phyloP scores from a whole-genome alignment of 2,888 invertebrate genomes.

The Julus scandinavius region DNA sequence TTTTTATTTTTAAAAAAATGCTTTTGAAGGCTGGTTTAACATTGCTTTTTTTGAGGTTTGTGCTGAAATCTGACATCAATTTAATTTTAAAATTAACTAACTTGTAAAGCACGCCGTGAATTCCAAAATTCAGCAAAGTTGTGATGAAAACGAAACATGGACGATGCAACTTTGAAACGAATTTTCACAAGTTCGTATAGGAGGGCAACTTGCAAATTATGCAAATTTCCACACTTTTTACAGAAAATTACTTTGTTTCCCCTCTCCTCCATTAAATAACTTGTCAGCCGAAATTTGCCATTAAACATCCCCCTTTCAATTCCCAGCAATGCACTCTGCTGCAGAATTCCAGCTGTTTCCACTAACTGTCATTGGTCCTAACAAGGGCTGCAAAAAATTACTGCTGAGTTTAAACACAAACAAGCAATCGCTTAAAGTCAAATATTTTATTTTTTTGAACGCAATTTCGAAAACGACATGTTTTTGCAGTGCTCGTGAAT shows the following conservation, averaged over 20 bases:
- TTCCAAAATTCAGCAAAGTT: too few species aligned
- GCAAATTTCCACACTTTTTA: background rate
- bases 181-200: too few species aligned
- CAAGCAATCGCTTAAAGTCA: slow-evolving; percentile 40
- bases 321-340: slow-evolving; percentile 18
- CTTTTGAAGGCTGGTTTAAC: too few species aligned
- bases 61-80: too few species aligned
- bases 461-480: slow-evolving; percentile 45
- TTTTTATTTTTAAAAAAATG: too few species aligned
- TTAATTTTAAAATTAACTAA: too few species aligned
- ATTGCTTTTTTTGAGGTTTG: too few species aligned
- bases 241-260: background rate
- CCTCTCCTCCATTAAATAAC: slow-evolving; percentile 23
- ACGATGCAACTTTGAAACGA: too few species aligned
- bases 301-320: slow-evolving; percentile 44
- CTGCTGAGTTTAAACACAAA: slow-evolving; percentile 43
- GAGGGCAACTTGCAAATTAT: background rate
- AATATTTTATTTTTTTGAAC: slow-evolving; percentile 22
- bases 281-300: slow-evolving; percentile 31
- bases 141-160: too few species aligned
- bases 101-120: too few species aligned
- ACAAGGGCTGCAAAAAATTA: background rate
- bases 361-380: slow-evolving; percentile 43
- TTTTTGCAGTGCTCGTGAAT: slow-evolving; percentile 16
- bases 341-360: slow-evolving; percentile 46